These are phyloP conservation scores for Schizothorax lantsangensis DNA, from an alignment of 2,797 vertebrate species.

Conservation along the genomic window DNA sequence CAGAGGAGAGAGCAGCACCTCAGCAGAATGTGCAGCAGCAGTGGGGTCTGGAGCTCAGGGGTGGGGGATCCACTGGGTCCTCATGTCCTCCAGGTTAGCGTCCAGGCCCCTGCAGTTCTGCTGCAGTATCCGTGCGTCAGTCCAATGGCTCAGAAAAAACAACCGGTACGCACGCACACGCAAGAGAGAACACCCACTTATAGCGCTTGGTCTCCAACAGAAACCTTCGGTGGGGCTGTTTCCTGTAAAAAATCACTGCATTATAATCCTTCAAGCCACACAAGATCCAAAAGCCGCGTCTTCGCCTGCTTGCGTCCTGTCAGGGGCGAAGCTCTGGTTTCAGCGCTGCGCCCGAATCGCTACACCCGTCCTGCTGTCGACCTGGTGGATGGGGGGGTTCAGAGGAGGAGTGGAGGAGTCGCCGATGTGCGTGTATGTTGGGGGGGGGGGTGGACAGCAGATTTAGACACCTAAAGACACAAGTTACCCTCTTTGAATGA, in stretches of 20 bases:
- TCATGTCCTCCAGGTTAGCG: conserved; percentile 79
- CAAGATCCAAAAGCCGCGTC: not conserved
- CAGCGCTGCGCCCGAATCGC: conserved; percentile 44
- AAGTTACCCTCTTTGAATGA: conserved; percentile 43
- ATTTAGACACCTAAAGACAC: conserved; percentile 54
- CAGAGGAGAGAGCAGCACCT: conserved; percentile 76
- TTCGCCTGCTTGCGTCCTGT: not conserved
- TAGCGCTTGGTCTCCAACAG: conserved; percentile 3
- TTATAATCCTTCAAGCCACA: conserved; percentile 39
- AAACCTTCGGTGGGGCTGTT: not conserved
- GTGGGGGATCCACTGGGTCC: conserved; percentile 78
- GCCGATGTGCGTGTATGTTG: conserved; percentile 31
- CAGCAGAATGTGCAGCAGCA: conserved; percentile 76
- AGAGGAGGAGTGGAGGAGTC: conserved; percentile 56
- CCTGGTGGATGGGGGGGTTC: conserved; percentile 27
- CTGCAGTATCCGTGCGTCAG: conserved; percentile 84
- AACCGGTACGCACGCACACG: conserved; percentile 65
- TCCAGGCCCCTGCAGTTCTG: conserved; percentile 80
- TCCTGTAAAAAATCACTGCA: conserved; percentile 9
- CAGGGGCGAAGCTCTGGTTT: conserved; percentile 32
- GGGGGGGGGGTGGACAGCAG: not conserved
- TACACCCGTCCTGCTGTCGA: conserved; percentile 54
- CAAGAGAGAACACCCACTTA: conserved; percentile 6
- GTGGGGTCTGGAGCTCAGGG: conserved; percentile 73
- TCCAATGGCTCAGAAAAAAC: conserved; percentile 70